Base-by-base conservation (phyloP, 2,113 vertebrate genomes). In the Saccopteryx bilineata region DNA sequence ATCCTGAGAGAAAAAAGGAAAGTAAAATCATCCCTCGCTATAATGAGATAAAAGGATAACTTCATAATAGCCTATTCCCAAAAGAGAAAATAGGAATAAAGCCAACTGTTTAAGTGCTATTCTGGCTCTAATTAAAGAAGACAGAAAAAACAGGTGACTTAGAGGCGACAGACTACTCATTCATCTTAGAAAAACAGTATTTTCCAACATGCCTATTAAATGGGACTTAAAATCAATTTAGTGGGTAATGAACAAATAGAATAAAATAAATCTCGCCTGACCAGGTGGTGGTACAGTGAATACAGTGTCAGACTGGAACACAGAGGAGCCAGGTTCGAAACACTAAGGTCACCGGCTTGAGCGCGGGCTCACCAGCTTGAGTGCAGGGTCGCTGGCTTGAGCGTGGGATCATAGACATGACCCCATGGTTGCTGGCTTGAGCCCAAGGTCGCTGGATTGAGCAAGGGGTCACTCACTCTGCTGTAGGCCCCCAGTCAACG, bases 41-140 rank as follows among this genome's bases (percentile, higher is more conserved):
- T 94, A 95, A 92, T 96, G 24, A 97, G 87, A 96, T 86, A 92
- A 92, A 92, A n/a, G 78, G 24, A 86, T 86, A 96, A 82, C 74
- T 85, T 96, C 74, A 75, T 92, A 92, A 91, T 65, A 68, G 68
- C 69, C 56, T 90, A 90, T 17, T 90, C 79, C 89, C 93, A 96
- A 87, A 61, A 82, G 76, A 90, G 60, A 93, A 65, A 65, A 9
- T 88, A 95, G 93, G 65, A 79, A 56, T 61, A 75, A 93, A 76
- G 72, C 39, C 87, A 95, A 71, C 28, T 95, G 87, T 95, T 95
- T 83, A 96, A 96, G 88, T 88, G 81, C 87, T 78, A 75, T 96
- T 85, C 80, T 93, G 90, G 87, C 80, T 94, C 75, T 93, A 86
- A 79, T 94, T 93, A 94, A 84, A 88, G 76, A 14, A 71, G 92